Conservation (phyloP, 2,888 invertebrate genomes). For the Metallyticus violacea region DNA sequence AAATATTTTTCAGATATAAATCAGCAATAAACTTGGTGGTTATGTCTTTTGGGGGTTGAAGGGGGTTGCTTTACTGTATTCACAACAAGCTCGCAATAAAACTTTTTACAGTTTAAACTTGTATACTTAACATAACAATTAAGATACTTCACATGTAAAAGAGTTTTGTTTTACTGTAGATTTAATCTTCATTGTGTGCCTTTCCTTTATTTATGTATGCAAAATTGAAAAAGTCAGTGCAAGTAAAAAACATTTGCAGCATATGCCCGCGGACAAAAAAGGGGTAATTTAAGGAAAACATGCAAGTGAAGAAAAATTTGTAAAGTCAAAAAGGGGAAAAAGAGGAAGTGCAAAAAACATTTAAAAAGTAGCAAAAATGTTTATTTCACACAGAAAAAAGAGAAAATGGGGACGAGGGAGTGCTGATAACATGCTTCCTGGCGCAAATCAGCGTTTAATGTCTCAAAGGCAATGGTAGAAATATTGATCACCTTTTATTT, state of each 20-base stretch:
- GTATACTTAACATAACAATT: no score
- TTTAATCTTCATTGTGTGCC: no score
- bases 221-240: neutral
- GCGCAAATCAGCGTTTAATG: neutral
- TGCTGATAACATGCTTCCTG: neutral
- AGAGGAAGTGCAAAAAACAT: neutral
- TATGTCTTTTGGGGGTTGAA: no score
- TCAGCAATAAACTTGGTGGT: no score
- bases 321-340: neutral
- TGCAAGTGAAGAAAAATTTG: neutral
- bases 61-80: no score
- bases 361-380: neutral
- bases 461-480: neutral
- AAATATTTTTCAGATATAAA: no score
- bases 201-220: no score
- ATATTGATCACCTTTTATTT: no score
- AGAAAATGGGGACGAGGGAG: neutral
- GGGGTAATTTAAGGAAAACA: neutral
- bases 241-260: neutral
- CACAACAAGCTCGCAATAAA: no score
- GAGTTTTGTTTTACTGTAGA: no score
- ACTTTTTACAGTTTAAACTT: no score
- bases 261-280: neutral
- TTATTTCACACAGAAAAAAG: neutral
- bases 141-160: no score